These are phyloP conservation scores for Boloria euphrosyne DNA, from an alignment of 2,888 invertebrate genomes.

Conservation along the genomic window DNA sequence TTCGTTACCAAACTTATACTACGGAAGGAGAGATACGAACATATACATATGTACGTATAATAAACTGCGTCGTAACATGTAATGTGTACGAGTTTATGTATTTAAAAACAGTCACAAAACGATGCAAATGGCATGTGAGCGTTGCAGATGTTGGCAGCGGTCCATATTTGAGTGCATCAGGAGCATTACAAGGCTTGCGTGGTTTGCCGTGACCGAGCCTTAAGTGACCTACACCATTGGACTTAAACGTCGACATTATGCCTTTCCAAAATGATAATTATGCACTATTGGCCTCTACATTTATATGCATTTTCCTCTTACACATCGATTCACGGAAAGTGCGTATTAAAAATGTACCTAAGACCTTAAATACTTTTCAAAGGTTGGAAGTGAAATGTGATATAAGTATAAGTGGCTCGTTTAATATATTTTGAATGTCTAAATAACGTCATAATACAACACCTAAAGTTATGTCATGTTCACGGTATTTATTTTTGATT, in stretches of 20 bases:
- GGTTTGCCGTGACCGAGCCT: slow-evolving; percentile 54
- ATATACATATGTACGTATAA: too few relatives aligned
- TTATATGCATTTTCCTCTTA: slow-evolving; percentile 33
- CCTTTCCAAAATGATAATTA: slow-evolving; percentile 37
- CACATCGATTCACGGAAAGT: slow-evolving; percentile 24
- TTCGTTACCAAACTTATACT: background rate
- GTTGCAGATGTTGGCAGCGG: slow-evolving; percentile 39
- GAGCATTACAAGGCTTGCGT: slow-evolving; percentile 48
- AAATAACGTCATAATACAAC: background rate
- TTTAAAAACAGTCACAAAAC: slow-evolving; percentile 17
- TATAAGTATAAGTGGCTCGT: too few relatives aligned
- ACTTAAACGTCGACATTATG: slow-evolving; percentile 39
- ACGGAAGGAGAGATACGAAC: too few relatives aligned
- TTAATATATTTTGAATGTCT: background rate
- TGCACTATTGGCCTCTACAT: slow-evolving; percentile 26
- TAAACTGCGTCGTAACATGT: too few relatives aligned
- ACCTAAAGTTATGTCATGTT: background rate
- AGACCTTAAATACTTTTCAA: background rate
- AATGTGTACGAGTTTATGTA: background rate
- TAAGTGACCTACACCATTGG: slow-evolving; percentile 30
- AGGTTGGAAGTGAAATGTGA: background rate
- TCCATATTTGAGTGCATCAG: slow-evolving; percentile 41
- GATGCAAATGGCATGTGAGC: slow-evolving; percentile 18
- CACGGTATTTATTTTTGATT: slow-evolving; percentile 42
- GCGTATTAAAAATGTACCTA: slow-evolving; percentile 11